Conservation (phyloP, 1,140 invertebrate species). For the Plectus sambesii region DNA sequence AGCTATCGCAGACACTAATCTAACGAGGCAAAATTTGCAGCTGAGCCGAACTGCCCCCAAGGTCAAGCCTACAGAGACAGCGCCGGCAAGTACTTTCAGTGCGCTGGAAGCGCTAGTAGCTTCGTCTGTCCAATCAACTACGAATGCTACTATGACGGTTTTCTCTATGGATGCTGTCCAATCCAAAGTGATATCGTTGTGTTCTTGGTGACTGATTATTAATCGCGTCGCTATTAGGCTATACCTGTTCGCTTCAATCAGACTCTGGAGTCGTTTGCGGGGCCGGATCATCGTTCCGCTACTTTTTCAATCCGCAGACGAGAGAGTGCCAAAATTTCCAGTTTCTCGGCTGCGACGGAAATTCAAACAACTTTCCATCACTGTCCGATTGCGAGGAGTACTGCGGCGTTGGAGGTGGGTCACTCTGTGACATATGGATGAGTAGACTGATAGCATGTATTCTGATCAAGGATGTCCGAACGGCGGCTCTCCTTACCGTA, state of each 20-base stretch:
- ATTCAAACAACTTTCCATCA: slow-evolving; percentile 25
- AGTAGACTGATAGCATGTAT: not conserved
- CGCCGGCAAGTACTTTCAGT: too few relatives aligned
- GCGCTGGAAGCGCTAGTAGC: slow-evolving; percentile 6
- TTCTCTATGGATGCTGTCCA: slow-evolving; percentile 24
- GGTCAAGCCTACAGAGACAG: too few relatives aligned
- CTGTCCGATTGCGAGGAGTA: slow-evolving; percentile 22
- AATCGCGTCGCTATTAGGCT: too few relatives aligned
- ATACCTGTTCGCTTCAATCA: slow-evolving; percentile 21
- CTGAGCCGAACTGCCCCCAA: too few relatives aligned
- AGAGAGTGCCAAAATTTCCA: slow-evolving; percentile 22
- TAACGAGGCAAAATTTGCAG: too few relatives aligned
- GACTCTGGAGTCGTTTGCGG: slow-evolving; percentile 23
- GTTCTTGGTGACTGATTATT: not conserved
- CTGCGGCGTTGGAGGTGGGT: slow-evolving; percentile 23
- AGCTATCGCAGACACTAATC: too few relatives aligned
- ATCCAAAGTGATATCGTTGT: slow-evolving; percentile 13
- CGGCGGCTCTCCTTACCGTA: slow-evolving; percentile 14
- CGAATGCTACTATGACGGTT: slow-evolving; percentile 23
- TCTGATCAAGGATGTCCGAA: slow-evolving; percentile 16
- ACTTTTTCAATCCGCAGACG: slow-evolving; percentile 23
- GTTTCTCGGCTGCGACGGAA: slow-evolving; percentile 25
- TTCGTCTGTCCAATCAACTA: slow-evolving; percentile 21
- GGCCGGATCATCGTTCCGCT: slow-evolving; percentile 20
- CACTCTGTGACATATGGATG: not conserved